A percentile compares a stretch with the other conserved stretches of the same genome.
Evolutionary conservation across 1,140 invertebrate genomes (phyloP).

Genomic region (Arion vulgaris): DNA sequence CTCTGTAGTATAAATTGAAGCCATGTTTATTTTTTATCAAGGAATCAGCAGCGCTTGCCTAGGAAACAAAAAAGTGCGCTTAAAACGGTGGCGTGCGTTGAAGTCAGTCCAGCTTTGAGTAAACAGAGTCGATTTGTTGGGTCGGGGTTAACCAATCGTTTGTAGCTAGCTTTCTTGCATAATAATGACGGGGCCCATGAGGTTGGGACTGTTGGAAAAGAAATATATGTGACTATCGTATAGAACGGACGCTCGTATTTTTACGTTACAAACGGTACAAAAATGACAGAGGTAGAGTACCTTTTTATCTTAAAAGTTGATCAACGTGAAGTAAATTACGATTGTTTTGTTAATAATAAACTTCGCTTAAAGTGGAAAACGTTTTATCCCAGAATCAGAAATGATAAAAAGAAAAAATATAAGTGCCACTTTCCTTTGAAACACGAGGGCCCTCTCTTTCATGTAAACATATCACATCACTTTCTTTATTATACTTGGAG

Average conservation of each 20-base stretch:
- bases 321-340: too few relatives aligned
- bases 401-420: too few relatives aligned
- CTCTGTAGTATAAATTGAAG: neutral
- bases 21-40: neutral
- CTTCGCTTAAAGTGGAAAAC: too few relatives aligned
- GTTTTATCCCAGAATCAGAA: too few relatives aligned
- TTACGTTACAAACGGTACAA: neutral
- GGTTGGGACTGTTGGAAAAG: neutral
- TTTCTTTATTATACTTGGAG: too few relatives aligned
- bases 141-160: constrained; percentile 26
- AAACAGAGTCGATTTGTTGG: constrained; percentile 9
- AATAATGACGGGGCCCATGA: constrained; percentile 24
- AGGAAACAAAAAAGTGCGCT: neutral
- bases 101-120: neutral
- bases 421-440: too few relatives aligned
- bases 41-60: neutral
- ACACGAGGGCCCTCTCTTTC: too few relatives aligned
- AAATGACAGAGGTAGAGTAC: neutral
- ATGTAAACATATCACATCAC: too few relatives aligned
- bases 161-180: constrained; percentile 12
- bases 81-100: neutral
- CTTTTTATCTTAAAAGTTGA: too few relatives aligned
- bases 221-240: neutral
- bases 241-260: too few relatives aligned
- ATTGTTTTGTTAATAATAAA: too few relatives aligned